Evolutionary conservation across 2,797 vertebrate species (phyloP).

Genomic region (Spinus pinus): DNA sequence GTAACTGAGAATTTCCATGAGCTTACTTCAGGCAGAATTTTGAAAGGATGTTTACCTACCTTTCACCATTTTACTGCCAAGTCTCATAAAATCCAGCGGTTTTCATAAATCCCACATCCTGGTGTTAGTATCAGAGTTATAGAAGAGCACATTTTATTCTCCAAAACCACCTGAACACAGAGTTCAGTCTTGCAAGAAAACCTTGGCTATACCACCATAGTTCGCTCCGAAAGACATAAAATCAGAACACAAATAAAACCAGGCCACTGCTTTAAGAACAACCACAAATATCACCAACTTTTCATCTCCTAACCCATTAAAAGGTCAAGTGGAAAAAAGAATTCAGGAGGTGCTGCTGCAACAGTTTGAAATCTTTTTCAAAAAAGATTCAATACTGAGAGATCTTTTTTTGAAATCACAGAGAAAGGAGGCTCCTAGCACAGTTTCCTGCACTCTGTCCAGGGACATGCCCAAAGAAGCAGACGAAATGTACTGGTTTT

Average conservation of each 20-base stretch:
- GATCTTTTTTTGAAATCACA: background rate
- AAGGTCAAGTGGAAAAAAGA: background rate
- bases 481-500: accelerated
- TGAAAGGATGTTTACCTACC: background rate
- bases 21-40: background rate
- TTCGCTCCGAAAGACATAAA: background rate
- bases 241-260: background rate
- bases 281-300: background rate
- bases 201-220: background rate
- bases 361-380: background rate
- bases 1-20: background rate
- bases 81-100: background rate
- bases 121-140: background rate
- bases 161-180: background rate
- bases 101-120: background rate
- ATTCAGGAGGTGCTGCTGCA: background rate
- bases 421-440: background rate
- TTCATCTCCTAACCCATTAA: background rate
- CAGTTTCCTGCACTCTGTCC: background rate
- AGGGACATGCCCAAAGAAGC: background rate
- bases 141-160: background rate
- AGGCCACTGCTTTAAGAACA: background rate
- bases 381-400: background rate
- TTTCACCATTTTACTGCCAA: background rate
- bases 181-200: background rate